phyloP scores from a whole-genome alignment of 2,113 vertebrate genomes.

The Pachyramphus minor region DNA sequence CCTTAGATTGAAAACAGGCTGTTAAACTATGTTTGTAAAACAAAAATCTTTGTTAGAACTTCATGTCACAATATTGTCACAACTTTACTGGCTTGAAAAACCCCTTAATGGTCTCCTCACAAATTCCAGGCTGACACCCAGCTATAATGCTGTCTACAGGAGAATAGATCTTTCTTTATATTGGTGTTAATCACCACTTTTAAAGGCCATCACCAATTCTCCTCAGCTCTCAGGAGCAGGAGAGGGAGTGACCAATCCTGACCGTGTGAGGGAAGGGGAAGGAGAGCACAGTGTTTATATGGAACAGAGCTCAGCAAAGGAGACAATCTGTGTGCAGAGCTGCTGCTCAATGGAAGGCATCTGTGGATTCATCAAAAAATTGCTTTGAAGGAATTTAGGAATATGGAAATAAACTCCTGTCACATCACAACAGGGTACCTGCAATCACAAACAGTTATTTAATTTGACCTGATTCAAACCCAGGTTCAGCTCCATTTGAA shows the following conservation, averaged over 20 bases:
- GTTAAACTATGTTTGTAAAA: background rate
- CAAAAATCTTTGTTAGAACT: background rate
- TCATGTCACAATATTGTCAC: background rate
- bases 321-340: background rate
- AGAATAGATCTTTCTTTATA: background rate
- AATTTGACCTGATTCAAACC: background rate
- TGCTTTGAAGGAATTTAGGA: background rate
- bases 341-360: background rate
- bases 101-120: background rate
- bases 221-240: background rate
- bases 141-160: background rate
- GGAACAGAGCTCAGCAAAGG: background rate
- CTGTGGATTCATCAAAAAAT: background rate
- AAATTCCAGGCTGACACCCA: background rate
- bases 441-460: background rate
- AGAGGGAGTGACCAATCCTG: background rate
- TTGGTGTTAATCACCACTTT: background rate
- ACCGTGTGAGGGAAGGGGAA: background rate
- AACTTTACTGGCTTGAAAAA: background rate
- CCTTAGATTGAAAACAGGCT: background rate
- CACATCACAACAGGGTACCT: background rate
- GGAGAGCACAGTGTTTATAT: background rate
- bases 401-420: conserved; percentile 8
- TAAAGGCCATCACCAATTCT: background rate
- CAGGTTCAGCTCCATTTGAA: background rate